Base-by-base conservation (phyloP, 2,113 vertebrate genomes). In the Echinops telfairi region DNA sequence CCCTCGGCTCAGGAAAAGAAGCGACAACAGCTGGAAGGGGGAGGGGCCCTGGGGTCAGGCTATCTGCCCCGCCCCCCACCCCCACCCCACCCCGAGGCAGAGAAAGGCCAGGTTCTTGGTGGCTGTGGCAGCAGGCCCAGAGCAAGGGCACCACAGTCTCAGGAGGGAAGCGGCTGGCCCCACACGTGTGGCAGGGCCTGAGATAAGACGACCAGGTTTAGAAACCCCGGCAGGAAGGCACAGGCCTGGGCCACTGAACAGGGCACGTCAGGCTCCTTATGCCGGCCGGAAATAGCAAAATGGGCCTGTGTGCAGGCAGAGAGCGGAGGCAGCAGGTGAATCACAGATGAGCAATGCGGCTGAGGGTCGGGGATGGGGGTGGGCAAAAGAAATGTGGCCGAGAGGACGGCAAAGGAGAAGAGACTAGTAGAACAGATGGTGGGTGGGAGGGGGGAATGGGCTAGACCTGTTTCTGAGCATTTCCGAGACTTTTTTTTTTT, bases 1-100 rank as follows among this genome's bases (percentile, higher is more conserved):
- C 47, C 47, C 47, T 53, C 9, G 5, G 47, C 90, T 93, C 81
- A 94, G 89, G 43, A 33, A 97, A 97, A 97, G 97, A 96, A 95
- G 96, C 96, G 95, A 90, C 80, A 94, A 93, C 97, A 97, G 97
- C 97, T 97, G 97, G 90, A 94, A 62, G 93, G 96, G 93, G 96
- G 96, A 91, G 83, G 96, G 71, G 83, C 23, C 6, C 15, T 3
- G 1, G 58, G 77, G 38, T 14, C 25, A 71, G 80, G 76, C 78
- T 31, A 15, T 23, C 23, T 62, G 5, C 43, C 10, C 43, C 43
- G 5, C 10, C 43, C 43, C 43, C 10, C 43, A 5, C 60, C 60
- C 60, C 60, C 60, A 15, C 60, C 62, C 33, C 64, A 0, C 0
- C 47, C 5, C 5, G 47, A 53, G n/a, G 60, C 76, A 8, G 60